These are phyloP conservation scores for Ailuropoda melanoleuca DNA, from an alignment of 2,113 vertebrate genomes.

Conservation along the genomic window DNA sequence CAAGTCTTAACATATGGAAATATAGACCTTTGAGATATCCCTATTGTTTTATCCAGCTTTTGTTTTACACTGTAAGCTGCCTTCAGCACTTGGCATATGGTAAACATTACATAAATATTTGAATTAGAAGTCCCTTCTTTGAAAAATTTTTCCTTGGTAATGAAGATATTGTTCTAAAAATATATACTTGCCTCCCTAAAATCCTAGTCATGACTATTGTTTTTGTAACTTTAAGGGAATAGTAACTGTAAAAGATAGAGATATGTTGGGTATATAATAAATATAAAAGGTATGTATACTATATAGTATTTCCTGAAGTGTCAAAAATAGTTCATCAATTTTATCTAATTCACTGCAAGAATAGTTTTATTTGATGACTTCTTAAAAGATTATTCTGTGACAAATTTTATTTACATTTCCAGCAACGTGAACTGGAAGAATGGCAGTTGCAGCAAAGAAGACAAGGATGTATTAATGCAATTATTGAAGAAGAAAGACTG, in stretches of 20 bases:
- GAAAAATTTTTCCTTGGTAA: background rate
- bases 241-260: background rate
- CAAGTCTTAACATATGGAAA: background rate
- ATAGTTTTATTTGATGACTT: background rate
- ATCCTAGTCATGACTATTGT: background rate
- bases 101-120: background rate
- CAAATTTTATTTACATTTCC: background rate
- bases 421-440: conserved; percentile 91
- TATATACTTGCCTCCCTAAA: background rate
- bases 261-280: background rate
- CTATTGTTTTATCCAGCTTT: background rate
- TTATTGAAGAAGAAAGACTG: conserved; percentile 95
- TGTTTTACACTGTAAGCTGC: background rate
- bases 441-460: conserved; percentile 84
- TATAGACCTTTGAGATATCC: background rate
- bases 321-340: background rate
- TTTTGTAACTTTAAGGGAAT: conserved; percentile 14
- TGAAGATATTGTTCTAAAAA: conserved; percentile 13
- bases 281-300: background rate
- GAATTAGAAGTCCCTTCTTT: background rate
- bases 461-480: conserved; percentile 83
- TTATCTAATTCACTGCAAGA: background rate
- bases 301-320: background rate
- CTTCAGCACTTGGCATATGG: background rate
- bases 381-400: background rate